phyloP scores from a whole-genome alignment of 1,140 invertebrate genomes.

The Capitella teleta region DNA sequence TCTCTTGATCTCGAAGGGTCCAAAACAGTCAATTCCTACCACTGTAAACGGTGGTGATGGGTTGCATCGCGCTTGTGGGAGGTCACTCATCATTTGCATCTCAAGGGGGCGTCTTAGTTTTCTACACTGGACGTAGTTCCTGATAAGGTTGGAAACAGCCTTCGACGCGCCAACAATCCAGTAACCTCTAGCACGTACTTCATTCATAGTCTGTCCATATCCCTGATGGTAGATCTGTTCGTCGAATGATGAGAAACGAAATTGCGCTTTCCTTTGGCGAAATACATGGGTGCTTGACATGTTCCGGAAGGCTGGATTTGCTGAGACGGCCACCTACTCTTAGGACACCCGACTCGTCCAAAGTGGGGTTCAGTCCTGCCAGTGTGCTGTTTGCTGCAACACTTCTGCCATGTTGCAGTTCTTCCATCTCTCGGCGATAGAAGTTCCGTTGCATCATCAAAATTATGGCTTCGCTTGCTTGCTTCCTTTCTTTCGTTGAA shows the following conservation, averaged over 20 bases:
- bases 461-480: no score
- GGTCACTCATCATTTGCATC: constrained; percentile 17
- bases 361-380: constrained; percentile 13
- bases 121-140: constrained; percentile 16
- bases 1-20: constrained; percentile 17
- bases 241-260: constrained; percentile 14
- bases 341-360: constrained; percentile 15
- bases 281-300: constrained; percentile 16
- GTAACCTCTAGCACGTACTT: constrained; percentile 13
- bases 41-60: constrained; percentile 16
- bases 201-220: constrained; percentile 10
- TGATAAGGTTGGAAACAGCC: constrained; percentile 10
- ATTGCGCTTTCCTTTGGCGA: constrained; percentile 10
- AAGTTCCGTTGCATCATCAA: no score
- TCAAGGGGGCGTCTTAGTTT: constrained; percentile 8
- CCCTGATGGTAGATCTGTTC: constrained; percentile 15
- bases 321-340: constrained; percentile 17
- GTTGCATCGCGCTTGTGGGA: constrained; percentile 15
- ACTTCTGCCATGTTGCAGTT: no score
- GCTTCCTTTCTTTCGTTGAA: no score
- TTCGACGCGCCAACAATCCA: constrained; percentile 17
- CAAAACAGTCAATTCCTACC: constrained; percentile 16
- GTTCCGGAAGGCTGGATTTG: not conserved
- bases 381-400: no score
- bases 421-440: no score